Conservation (phyloP, 1,140 invertebrate species). For the Akabosia matsudoensis region DNA sequence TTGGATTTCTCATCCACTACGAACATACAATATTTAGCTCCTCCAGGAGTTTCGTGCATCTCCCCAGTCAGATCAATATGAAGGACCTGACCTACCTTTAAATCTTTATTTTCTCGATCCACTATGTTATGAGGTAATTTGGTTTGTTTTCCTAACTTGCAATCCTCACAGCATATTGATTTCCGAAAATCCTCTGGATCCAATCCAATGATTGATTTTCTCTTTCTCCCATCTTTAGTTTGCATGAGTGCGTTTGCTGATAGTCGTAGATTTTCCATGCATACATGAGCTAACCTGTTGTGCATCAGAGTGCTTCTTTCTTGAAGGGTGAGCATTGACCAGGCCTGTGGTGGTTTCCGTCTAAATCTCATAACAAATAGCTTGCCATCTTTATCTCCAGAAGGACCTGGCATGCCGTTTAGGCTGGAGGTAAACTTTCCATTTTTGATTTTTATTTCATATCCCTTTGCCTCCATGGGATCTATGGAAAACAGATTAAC, state of each 20-base stretch:
- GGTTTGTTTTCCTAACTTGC: not conserved
- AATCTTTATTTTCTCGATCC: not conserved
- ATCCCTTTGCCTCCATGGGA: not conserved
- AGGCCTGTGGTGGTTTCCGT: not conserved
- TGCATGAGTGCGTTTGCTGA: too few relatives aligned
- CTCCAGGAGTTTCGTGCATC: slow-evolving; percentile 41
- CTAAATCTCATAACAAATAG: not conserved
- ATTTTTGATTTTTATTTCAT: not conserved
- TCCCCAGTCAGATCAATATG: slow-evolving; percentile 35
- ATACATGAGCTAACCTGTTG: slow-evolving; percentile 13
- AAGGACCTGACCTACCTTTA: not conserved
- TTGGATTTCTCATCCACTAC: slow-evolving; percentile 51
- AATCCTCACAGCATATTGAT: not conserved
- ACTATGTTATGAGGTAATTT: slow-evolving; percentile 4
- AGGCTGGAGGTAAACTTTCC: too few relatives aligned
- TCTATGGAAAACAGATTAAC: not conserved
- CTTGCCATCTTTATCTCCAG: not conserved
- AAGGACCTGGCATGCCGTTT: not conserved
- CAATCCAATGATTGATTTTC: not conserved
- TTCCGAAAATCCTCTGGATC: not conserved
- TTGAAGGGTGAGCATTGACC: not conserved
- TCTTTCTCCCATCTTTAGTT: too few relatives aligned
- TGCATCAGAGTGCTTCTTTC: not conserved
- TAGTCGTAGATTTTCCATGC: not conserved
- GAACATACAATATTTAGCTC: slow-evolving; percentile 50